These are phyloP conservation scores for Graphium colonna DNA, from an alignment of 2,888 invertebrate genomes.

Conservation along the genomic window DNA sequence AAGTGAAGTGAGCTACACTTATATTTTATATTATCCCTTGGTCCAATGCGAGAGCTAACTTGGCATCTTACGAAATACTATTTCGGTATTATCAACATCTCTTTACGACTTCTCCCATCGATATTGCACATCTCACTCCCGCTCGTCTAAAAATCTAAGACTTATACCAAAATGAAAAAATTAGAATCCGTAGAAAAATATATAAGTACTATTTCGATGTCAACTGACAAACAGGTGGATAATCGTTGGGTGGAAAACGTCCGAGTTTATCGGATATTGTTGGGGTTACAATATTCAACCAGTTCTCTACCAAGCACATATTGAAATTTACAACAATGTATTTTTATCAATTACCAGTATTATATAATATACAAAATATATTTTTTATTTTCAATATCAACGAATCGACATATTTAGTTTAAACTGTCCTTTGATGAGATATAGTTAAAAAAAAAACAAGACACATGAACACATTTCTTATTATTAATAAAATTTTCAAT, in stretches of 20 bases:
- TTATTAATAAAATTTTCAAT: too few relatives aligned
- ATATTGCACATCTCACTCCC: conserved; percentile 50
- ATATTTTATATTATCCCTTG: conserved; percentile 61
- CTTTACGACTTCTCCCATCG: conserved; percentile 33
- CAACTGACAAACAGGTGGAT: neutral
- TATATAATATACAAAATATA: too few relatives aligned
- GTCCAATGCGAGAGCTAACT: conserved; percentile 73
- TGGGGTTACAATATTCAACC: neutral
- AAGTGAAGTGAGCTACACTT: conserved; percentile 72
- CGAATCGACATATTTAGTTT: too few relatives aligned
- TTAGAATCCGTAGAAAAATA: conserved; percentile 19
- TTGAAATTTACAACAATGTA: neutral
- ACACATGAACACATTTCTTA: too few relatives aligned
- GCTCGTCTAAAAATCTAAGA: too few relatives aligned
- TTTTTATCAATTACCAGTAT: too few relatives aligned
- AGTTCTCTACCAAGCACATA: neutral
- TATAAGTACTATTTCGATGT: conserved; percentile 13
- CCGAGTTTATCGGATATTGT: conserved; percentile 2
- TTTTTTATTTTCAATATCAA: too few relatives aligned
- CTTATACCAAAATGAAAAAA: conserved; percentile 25
- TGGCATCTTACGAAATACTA: conserved; percentile 72
- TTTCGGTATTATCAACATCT: conserved; percentile 21
- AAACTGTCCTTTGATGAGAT: too few relatives aligned
- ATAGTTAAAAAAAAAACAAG: too few relatives aligned
- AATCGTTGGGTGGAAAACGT: conserved; percentile 10